Base-by-base conservation (phyloP, 2,797 vertebrate genomes). In the Enteromius radiatus region DNA sequence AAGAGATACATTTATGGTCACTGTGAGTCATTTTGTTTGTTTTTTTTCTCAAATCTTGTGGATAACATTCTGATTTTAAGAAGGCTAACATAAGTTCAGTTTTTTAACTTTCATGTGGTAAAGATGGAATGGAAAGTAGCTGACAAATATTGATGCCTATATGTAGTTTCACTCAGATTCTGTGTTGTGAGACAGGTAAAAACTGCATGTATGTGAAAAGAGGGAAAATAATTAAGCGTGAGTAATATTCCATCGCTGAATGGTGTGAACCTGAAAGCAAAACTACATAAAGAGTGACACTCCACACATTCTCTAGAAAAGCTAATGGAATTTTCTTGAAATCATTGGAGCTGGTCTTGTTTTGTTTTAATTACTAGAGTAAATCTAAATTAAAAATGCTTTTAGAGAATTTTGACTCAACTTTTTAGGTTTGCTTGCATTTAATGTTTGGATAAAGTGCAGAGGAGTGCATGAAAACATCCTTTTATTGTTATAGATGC, bases 161-260 rank as follows among this genome's bases (percentile, higher is more conserved):
- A 49, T 75, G 45, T 14, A 82, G 80, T 82, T 82, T 82, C 80
- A 54, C 80, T 75, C 65, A 65, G 31, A 81, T 81, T 65, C 43
- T 70, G 49, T 59, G n/a, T 69, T 52, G 3, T 23, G 45, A 78
- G 28, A 45, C 28, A 15, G 33, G 45, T 65, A 45, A 83, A 85
- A 83, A 67, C 65, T 64, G 76, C 76, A 78, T 28, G 45, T 31
- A 47, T 76, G 5, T 82, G 61, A 68, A 82, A 69, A 59, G 54
- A 79, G 76, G 78, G 65, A 65, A 79, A 77, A 77, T 19, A 65
- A 69, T 61, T 1, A 63, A 70, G n/a, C 1, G 38, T 84, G 86
- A 82, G 65, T 86, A 70, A 87, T 84, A 84, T 87, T 87, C 82
- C 86, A 84, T 88, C 4, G 10, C 45, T 67, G 9, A 61, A n/a